Base-by-base conservation (phyloP, 2,888 invertebrate genomes). In the Phalangium opilio region DNA sequence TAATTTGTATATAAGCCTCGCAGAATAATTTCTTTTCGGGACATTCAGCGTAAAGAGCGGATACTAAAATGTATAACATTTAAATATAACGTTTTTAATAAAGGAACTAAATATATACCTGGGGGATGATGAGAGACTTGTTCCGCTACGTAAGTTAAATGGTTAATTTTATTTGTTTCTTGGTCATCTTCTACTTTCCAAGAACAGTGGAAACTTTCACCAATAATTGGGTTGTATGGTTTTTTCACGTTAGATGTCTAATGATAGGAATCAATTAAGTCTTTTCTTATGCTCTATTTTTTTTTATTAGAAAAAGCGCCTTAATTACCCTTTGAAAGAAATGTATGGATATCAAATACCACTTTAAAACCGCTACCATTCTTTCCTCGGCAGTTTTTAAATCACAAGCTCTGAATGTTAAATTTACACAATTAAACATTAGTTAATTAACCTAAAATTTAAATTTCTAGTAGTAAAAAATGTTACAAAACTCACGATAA, bases 121-220 rank as follows among this genome's bases (percentile, higher is more conserved):
- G 96, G 96, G 41, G 96, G 96, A 71, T 98, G 96, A 72, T 98
- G 96, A 8, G 93, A 95, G 12, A 96, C 95, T 71, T 99, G 98
- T 65, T 98, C 98, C 3, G 98, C 89, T 42, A 95, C 78, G 69
- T 96, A 98, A 8, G 83, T 78, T 8, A 98, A 72, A 65, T 95
- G 87, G 70, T 84, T 45, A 40, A 45, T 43, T 19, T 41, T 19
- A 12, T 41, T 36, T 35, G 43, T 47, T 34, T 46, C 47, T 20
- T 50, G 44, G 17, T 44, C 17, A 15, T 18, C 32, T 34, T 36
- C 61, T 11, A 68, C 57, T 43, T 60, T 57, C 72, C 71, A 73
- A 10, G 68, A 68, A 58, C 72, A 73, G 52, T 67, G 67, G 59
- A 73, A 73, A 21, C 66, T 66, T 60, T 73, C 73, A 3, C 73